Conservation (phyloP, 2,888 invertebrate species). For the Tuta absoluta region DNA sequence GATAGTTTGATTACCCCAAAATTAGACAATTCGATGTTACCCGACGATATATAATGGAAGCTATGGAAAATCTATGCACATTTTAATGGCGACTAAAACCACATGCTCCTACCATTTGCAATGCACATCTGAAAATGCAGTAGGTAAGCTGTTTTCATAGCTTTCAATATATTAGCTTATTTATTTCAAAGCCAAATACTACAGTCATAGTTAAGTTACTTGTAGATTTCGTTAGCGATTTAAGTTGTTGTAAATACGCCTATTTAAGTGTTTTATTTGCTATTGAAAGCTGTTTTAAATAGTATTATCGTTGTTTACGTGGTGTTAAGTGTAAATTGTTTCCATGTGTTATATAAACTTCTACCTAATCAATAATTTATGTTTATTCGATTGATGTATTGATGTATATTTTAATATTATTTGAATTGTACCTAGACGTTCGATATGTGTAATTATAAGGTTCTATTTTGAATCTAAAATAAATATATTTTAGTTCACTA, state of each 20-base stretch:
- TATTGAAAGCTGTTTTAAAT: slow-evolving; percentile 66
- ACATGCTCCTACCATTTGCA: not conserved
- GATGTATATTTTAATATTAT: slow-evolving; percentile 69
- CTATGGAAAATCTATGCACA: slow-evolving; percentile 62
- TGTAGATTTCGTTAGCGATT: slow-evolving; percentile 67
- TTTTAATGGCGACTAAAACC: slow-evolving; percentile 28
- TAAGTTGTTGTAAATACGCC: slow-evolving; percentile 77
- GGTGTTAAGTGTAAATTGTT: slow-evolving; percentile 73
- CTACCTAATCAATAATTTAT: slow-evolving; percentile 61
- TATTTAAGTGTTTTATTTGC: slow-evolving; percentile 71
- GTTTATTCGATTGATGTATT: slow-evolving; percentile 70
- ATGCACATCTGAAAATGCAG: not conserved
- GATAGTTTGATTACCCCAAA: slow-evolving; percentile 62
- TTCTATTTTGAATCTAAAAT: not conserved
- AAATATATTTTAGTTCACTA: slow-evolving; percentile 19
- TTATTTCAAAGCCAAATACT: slow-evolving; percentile 81
- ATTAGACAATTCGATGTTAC: slow-evolving; percentile 77
- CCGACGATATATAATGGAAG: slow-evolving; percentile 78
- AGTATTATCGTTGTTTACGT: slow-evolving; percentile 78
- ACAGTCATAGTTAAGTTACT: slow-evolving; percentile 77
- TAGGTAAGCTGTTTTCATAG: slow-evolving; percentile 53
- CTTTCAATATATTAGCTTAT: slow-evolving; percentile 78
- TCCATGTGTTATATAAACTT: slow-evolving; percentile 38
- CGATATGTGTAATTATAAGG: not conserved
- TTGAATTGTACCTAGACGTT: slow-evolving; percentile 58